Percentiles rank a stretch among this genome's conserved stretches.
phyloP scores from a whole-genome alignment of 2,888 invertebrate genomes.

The Synanthedon formicaeformis region DNA sequence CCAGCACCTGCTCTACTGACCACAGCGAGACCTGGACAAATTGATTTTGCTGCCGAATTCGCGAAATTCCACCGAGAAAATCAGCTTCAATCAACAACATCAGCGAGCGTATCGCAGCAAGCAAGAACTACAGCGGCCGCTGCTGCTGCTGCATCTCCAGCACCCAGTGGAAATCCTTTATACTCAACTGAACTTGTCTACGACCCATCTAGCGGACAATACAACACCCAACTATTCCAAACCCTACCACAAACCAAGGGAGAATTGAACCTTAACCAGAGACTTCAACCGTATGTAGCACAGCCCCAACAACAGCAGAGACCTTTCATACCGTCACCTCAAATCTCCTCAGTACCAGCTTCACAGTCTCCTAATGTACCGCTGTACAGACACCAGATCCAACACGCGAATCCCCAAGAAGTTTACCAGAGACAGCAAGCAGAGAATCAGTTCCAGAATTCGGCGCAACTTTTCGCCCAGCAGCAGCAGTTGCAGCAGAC shows the following conservation, averaged over 20 bases:
- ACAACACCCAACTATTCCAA: constrained; percentile 83
- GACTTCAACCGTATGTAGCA: constrained; percentile 80
- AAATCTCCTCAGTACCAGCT: constrained; percentile 56
- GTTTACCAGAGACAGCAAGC: constrained; percentile 73
- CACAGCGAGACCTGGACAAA: constrained; percentile 35
- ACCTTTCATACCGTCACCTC: constrained; percentile 71
- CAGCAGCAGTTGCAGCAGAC: constrained; percentile 77
- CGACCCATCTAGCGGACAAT: constrained; percentile 81
- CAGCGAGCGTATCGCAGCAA: constrained; percentile 35
- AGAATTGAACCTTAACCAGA: constrained; percentile 78
- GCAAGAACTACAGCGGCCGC: constrained; percentile 42
- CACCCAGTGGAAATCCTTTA: constrained; percentile 72
- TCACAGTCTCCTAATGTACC: constrained; percentile 44
- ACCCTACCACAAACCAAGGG: constrained; percentile 79
- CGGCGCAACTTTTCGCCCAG: constrained; percentile 74
- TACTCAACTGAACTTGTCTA: constrained; percentile 83
- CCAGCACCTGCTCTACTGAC: constrained; percentile 35
- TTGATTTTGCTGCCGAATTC: constrained; percentile 81
- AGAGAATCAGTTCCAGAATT: constrained; percentile 72
- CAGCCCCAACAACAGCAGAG: constrained; percentile 68
- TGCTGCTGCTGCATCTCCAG: constrained; percentile 29
- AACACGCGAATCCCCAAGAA: constrained; percentile 55
- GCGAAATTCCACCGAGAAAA: constrained; percentile 79
- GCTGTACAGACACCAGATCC: constrained; percentile 59
- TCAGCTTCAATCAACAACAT: constrained; percentile 68